A percentile compares a stretch with the other conserved stretches of the same genome.
Evolutionary conservation across 2,888 invertebrate species (phyloP).

Genomic region (Meganola albula): DNA sequence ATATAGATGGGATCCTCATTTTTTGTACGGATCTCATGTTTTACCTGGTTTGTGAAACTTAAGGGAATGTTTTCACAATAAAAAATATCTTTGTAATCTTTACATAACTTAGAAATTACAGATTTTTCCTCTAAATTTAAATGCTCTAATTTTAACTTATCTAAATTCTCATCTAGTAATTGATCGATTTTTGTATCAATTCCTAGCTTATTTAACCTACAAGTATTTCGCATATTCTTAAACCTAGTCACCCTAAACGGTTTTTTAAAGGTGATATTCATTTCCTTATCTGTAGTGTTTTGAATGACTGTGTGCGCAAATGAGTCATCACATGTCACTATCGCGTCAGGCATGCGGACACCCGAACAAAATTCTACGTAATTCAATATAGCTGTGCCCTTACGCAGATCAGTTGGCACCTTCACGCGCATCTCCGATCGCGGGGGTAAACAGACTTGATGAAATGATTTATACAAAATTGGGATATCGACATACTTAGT

Average conservation of each 20-base stretch:
- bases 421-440: not conserved
- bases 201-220: not conserved
- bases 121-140: slow-evolving; percentile 27
- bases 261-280: not conserved
- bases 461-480: not conserved
- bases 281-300: not conserved
- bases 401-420: not conserved
- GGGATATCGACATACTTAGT: not conserved
- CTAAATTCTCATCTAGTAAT: slow-evolving; percentile 9
- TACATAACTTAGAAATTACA: slow-evolving; percentile 17
- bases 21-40: slow-evolving; percentile 30
- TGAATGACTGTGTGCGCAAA: not conserved
- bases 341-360: slow-evolving; percentile 2
- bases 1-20: not conserved
- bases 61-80: slow-evolving; percentile 25
- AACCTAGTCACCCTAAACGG: not conserved
- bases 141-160: slow-evolving; percentile 14
- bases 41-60: slow-evolving; percentile 23
- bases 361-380: not conserved
- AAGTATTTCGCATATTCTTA: not conserved
- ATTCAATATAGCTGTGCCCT: not conserved
- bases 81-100: slow-evolving; percentile 30
- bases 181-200: not conserved
- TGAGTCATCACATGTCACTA: slow-evolving; percentile 5
- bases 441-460: not conserved